Conservation (phyloP, 2,113 vertebrate species). For the Psittacus erithacus region DNA sequence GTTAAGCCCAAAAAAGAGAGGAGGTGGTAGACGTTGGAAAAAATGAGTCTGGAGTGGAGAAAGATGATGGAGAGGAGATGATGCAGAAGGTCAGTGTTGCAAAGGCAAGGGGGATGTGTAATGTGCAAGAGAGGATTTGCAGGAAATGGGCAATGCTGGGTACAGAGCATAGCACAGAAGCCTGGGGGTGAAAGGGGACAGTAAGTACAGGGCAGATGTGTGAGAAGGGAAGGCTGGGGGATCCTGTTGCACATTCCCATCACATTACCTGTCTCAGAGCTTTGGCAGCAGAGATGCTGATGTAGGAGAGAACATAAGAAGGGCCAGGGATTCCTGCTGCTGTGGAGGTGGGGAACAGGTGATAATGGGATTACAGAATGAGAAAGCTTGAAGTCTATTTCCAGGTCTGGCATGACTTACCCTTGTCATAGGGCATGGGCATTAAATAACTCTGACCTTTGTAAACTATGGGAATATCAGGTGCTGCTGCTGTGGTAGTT, state of each 20-base stretch:
- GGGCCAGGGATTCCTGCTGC: background rate
- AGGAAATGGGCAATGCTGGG: background rate
- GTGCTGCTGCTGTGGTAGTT: background rate
- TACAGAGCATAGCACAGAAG: background rate
- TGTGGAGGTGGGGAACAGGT: background rate
- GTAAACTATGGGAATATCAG: background rate
- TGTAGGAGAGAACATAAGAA: background rate
- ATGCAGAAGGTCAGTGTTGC: background rate
- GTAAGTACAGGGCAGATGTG: rapidly evolving
- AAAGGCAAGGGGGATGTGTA: background rate
- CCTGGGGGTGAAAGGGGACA: background rate
- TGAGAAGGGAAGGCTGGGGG: background rate
- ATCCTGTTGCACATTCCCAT: background rate
- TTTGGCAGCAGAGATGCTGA: background rate
- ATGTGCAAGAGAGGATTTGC: background rate
- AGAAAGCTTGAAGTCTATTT: conserved; percentile 40
- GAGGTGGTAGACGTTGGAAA: background rate
- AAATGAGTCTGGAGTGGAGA: background rate
- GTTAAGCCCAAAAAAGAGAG: background rate
- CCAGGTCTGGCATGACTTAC: conserved; percentile 1
- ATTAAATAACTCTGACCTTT: conserved; percentile 21
- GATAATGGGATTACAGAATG: conserved; percentile 24
- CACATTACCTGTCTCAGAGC: rapidly evolving
- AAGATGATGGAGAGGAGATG: background rate
- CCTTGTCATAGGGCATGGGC: background rate